Base-by-base conservation (phyloP, 2,797 vertebrate genomes). In the Melanotaenia boesemani region DNA sequence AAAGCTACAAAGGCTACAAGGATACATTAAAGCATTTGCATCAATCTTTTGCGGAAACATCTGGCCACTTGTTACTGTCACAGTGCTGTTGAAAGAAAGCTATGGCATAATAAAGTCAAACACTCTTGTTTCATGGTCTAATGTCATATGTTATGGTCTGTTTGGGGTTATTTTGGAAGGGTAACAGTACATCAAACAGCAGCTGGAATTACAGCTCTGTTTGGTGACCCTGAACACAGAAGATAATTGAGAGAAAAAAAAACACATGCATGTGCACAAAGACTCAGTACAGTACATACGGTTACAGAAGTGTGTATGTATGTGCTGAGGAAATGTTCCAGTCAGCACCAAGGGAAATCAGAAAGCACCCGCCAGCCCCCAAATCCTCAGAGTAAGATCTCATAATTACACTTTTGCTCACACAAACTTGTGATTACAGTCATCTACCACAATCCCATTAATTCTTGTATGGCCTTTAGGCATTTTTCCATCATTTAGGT, bases 401-500 rank as follows among this genome's bases (percentile, higher is more conserved):
- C 59, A 87, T 94, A 92, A 92, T 92, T 92, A 91, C 83, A 91
- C 88, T 91, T 88, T 86, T 81, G 86, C 85, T 74, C 76, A 70
- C 77, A 74, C 82, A 75, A 65, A 72, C 79, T 86, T 83, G 87
- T 90, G 91, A 91, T 92, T 92, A 92, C 90, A 88, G 77, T 74
- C 74, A 46, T 34, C 81, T 71, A 44, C 85, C 81, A 86, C 90
- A 89, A 89, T 89, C 89, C 91, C 85, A 91, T 91, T 91, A 91
- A 82, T 83, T 85, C 81, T 90, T 86, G 77, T 52, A 81, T 79
- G 87, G 86, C 91, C 87, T 90, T 84, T 75, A 77, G 91, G 91
- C 91, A 73, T 87, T 91, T 91, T 90, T 89, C 91, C 90, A 90
- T 91, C 86, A 88, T 89, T 93, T 88, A 90, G 83, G 82, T 85